Conservation (phyloP, 2,113 vertebrate genomes). For the Corythaixoides concolor region DNA sequence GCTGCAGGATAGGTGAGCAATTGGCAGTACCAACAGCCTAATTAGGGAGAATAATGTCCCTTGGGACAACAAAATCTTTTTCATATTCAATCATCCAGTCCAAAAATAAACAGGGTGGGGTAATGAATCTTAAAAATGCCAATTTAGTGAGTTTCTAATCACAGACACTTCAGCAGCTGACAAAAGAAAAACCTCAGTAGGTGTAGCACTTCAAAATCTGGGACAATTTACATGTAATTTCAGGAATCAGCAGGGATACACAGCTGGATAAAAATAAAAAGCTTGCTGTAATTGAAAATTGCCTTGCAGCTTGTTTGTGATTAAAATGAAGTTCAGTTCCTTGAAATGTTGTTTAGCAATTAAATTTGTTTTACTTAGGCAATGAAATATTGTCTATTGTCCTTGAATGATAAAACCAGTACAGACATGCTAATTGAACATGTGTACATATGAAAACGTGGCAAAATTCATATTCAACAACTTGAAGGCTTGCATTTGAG, state of each 20-base stretch:
- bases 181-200: slow-evolving; percentile 77
- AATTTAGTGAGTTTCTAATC: slow-evolving; percentile 76
- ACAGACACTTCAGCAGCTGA: slow-evolving; percentile 77
- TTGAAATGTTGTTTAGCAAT: slow-evolving; percentile 75
- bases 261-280: slow-evolving; percentile 82
- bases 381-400: slow-evolving; percentile 68
- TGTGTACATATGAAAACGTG: background rate
- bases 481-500: background rate
- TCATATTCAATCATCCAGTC: slow-evolving; percentile 42
- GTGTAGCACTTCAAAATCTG: slow-evolving; percentile 77
- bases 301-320: slow-evolving; percentile 77
- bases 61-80: slow-evolving; percentile 45
- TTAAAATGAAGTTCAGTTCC: slow-evolving; percentile 75
- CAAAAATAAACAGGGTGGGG: slow-evolving; percentile 60
- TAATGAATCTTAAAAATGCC: slow-evolving; percentile 71
- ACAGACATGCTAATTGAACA: slow-evolving; percentile 12
- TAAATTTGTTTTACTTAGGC: slow-evolving; percentile 72
- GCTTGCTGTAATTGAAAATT: slow-evolving; percentile 79
- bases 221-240: slow-evolving; percentile 80
- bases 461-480: background rate
- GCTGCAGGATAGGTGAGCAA: slow-evolving; percentile 49
- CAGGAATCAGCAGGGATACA: slow-evolving; percentile 76
- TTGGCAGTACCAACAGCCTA: slow-evolving; percentile 55
- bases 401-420: slow-evolving; percentile 44
- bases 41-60: slow-evolving; percentile 59